Percentiles rank a stretch among this genome's conserved stretches.
Conservation (phyloP, 30 jellyfish, hydroid and myxozoan genomes). For the Pseudorhiza aurosa region DNA sequence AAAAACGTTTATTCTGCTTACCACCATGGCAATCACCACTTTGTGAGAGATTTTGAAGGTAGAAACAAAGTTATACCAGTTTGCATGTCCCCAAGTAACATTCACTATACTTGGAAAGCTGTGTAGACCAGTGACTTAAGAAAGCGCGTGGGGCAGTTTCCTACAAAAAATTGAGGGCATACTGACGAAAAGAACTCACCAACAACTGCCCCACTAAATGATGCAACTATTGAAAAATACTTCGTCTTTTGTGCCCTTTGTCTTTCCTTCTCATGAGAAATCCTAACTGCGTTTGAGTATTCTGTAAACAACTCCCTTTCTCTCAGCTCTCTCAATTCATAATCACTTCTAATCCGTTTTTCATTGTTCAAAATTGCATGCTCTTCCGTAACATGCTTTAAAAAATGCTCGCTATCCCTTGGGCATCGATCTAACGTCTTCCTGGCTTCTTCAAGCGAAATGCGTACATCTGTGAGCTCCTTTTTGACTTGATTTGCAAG, state of each 20-base stretch:
- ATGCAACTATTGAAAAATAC: conserved; percentile 91
- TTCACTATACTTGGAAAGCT: no score
- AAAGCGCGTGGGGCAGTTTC: no score
- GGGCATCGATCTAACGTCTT: conserved; percentile 83
- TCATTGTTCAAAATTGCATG: conserved; percentile 55
- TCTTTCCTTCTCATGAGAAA: conserved; percentile 93
- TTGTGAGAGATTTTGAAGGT: no score
- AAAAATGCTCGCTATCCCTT: conserved; percentile 70
- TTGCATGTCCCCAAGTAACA: no score
- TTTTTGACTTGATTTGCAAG: conserved; percentile 27
- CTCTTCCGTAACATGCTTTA: conserved; percentile 76
- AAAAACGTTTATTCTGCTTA: no score
- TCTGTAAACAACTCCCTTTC: conserved; percentile 78
- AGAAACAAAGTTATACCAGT: no score
- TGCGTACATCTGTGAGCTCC: conserved; percentile 36
- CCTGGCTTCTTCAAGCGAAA: conserved; percentile 67
- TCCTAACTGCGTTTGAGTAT: conserved; percentile 85
- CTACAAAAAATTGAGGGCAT: no score
- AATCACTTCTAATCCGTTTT: conserved; percentile 25
- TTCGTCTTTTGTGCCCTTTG: conserved; percentile 89
- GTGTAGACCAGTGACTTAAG: no score
- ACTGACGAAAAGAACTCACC: no score
- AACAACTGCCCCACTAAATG: conserved; percentile 83
- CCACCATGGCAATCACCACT: no score
- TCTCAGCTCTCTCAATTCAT: conserved; percentile 47